phyloP scores from a whole-genome alignment of 2,113 vertebrate genomes.

The Setophaga petechia region DNA sequence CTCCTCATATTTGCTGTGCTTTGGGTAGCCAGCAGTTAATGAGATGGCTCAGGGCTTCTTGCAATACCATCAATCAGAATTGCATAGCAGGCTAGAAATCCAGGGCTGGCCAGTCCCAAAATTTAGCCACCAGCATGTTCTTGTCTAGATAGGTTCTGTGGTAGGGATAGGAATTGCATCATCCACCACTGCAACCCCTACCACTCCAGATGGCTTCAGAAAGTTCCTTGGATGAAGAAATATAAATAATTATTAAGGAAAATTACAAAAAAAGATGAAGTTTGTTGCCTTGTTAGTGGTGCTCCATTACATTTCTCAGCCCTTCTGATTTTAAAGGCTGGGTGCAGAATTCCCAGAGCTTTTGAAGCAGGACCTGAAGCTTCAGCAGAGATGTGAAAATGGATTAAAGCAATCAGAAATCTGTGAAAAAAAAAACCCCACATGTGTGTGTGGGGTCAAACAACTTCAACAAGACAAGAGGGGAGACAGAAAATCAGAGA shows the following conservation, averaged over 20 bases:
- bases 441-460: neutral
- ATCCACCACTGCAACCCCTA: neutral
- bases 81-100: neutral
- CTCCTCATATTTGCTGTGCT: neutral
- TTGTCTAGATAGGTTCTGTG: neutral
- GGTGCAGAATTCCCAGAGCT: neutral
- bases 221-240: neutral
- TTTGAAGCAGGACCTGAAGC: neutral
- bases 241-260: neutral
- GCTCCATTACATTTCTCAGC: neutral
- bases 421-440: neutral
- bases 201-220: neutral
- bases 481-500: neutral
- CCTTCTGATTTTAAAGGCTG: neutral
- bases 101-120: neutral
- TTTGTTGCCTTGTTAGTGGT: neutral
- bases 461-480: neutral
- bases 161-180: neutral
- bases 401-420: neutral
- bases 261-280: neutral
- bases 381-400: neutral
- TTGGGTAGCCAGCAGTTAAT: conserved; percentile 35
- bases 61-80: neutral
- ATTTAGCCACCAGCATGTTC: neutral
- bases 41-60: neutral